Base-by-base conservation (phyloP, 2,888 invertebrate genomes). In the Geophilus truncorum region DNA sequence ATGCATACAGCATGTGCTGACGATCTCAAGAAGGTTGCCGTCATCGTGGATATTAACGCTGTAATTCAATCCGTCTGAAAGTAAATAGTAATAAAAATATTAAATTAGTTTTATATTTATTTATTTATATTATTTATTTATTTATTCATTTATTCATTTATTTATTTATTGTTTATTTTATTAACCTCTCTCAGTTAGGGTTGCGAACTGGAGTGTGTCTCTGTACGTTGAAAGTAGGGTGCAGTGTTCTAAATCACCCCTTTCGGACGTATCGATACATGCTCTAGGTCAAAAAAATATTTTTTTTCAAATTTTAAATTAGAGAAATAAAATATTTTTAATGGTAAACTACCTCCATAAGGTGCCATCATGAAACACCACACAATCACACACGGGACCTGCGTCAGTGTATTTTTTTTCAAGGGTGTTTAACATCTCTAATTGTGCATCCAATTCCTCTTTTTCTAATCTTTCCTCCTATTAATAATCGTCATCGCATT, bases 321-420 rank as follows among this genome's bases (percentile, higher is more conserved):
- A 34, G 9, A 34, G 15, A 9, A 12, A 40, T 12, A 3, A 7
- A 15, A 3, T 12, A 6, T 32, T 32, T 32, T 32, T 15, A 3
- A 21, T 62, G 82, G 4, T 32, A n/a, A n/a, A 85, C 86, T 84
- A 92, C 94, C 92, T 91, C 97, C 97, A 98, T 34, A 93, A 91
- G 28, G 90, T 89, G 12, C 97, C 97, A 88, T 98, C 96, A 85
- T 96, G 91, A 88, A 95, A 98, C 32, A 98, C 90, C 79, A 99
- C 90, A 88, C 97, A 96, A 87, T 99, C 99, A 86, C 93, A 96
- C 5, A 94, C 92, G 1, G 95, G 95, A 21, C 97, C 98, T 9
- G 92, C 87, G 86, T 98, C 97, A 80, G 88, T 89, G 87, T 92
- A 96, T 86, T 96, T 94, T 86, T 97, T 98, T 83, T 98, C 97